These are phyloP conservation scores for Glareola pratincola DNA, from an alignment of 2,113 vertebrate genomes.

Conservation along the genomic window DNA sequence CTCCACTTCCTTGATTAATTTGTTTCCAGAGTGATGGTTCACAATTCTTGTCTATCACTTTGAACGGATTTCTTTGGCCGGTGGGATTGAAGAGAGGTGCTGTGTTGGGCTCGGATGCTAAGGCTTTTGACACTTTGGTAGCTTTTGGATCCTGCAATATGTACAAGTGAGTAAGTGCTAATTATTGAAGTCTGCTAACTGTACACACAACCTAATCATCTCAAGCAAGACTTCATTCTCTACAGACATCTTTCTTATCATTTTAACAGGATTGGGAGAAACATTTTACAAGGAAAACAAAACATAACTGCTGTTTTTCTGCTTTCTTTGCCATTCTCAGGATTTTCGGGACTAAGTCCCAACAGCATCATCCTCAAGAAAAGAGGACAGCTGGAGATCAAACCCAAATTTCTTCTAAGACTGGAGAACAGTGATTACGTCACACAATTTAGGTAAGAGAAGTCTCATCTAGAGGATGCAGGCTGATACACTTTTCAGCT, in stretches of 20 bases:
- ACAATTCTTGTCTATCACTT: conserved; percentile 69
- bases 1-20: background rate
- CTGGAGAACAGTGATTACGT: background rate
- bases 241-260: background rate
- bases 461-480: background rate
- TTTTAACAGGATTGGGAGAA: background rate
- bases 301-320: background rate
- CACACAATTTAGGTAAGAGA: background rate
- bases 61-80: conserved; percentile 86
- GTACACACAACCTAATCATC: background rate
- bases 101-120: conserved; percentile 1
- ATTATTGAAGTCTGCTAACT: background rate
- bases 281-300: background rate
- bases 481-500: background rate
- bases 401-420: background rate
- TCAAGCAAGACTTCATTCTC: background rate
- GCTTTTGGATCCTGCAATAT: conserved; percentile 72
- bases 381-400: background rate
- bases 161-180: background rate
- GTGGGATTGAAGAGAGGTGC: conserved; percentile 36
- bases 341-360: background rate
- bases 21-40: conserved; percentile 67
- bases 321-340: background rate
- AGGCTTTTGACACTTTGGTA: background rate
- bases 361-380: background rate